phyloP scores from a whole-genome alignment of 2,797 vertebrate species.

The Ataeniobius toweri region DNA sequence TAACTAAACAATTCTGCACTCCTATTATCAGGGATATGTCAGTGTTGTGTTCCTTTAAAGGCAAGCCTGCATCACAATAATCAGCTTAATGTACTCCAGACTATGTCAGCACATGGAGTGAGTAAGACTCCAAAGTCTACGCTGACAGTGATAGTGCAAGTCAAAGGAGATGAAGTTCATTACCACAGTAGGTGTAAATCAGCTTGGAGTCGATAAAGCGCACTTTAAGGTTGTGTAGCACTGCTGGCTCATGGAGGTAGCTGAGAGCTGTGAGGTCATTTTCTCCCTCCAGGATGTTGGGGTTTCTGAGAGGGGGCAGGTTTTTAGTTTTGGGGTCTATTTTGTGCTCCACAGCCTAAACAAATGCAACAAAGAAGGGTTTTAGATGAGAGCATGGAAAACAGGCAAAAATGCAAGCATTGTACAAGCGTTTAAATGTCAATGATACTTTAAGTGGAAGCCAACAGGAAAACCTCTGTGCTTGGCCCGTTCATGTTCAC shows the following conservation, averaged over 20 bases:
- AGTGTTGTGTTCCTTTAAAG: slow-evolving; percentile 55
- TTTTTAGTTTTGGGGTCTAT: slow-evolving; percentile 82
- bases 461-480: slow-evolving; percentile 8
- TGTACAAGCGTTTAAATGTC: neutral
- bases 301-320: slow-evolving; percentile 91
- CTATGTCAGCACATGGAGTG: slow-evolving; percentile 45
- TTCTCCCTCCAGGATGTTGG: slow-evolving; percentile 94
- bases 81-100: slow-evolving; percentile 41
- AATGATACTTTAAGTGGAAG: slow-evolving; percentile 4
- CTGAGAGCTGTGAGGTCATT: slow-evolving; percentile 98
- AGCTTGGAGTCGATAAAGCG: slow-evolving; percentile 94
- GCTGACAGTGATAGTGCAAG: slow-evolving; percentile 58
- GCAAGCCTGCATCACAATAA: slow-evolving; percentile 25
- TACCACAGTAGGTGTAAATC: slow-evolving; percentile 99
- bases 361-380: slow-evolving; percentile 24
- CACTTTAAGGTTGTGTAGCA: slow-evolving; percentile 95
- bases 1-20: neutral
- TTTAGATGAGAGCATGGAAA: neutral
- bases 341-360: slow-evolving; percentile 85
- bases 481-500: slow-evolving; percentile 38
- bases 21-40: neutral
- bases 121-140: slow-evolving; percentile 76
- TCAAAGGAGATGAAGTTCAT: slow-evolving; percentile 64
- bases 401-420: neutral
- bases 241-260: slow-evolving; percentile 95